A percentile compares a stretch with the other conserved stretches of the same genome.
phyloP scores from a whole-genome alignment of 2,113 vertebrate genomes.

The Grantiella picta region DNA sequence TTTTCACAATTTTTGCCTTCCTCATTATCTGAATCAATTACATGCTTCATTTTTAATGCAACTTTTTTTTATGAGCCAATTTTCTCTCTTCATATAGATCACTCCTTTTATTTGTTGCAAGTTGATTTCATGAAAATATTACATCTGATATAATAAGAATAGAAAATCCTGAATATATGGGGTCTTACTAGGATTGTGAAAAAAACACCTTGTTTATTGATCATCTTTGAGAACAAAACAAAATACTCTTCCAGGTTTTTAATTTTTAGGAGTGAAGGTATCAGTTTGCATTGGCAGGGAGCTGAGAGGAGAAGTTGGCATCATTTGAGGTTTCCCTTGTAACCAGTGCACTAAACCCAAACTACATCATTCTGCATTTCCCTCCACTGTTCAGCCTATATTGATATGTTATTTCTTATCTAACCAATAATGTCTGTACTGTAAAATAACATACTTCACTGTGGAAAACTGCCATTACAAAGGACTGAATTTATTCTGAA shows the following conservation, averaged over 20 bases:
- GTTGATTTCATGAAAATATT: not conserved
- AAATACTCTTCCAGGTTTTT: not conserved
- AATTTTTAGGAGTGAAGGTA: not conserved
- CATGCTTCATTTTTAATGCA: not conserved
- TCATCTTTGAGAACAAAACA: not conserved
- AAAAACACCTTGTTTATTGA: not conserved
- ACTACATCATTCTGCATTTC: not conserved
- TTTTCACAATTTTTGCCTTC: not conserved
- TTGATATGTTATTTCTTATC: not conserved
- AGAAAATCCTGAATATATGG: not conserved
- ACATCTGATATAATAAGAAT: not conserved
- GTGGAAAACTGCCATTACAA: not conserved
- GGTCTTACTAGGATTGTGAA: not conserved
- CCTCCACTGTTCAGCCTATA: not conserved
- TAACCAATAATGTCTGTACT: not conserved
- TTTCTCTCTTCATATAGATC: not conserved
- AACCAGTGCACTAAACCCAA: not conserved
- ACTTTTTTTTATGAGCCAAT: not conserved
- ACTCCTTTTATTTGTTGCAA: not conserved
- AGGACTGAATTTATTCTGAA: not conserved
- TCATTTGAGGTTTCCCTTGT: not conserved
- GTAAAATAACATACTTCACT: not conserved
- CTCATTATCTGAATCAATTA: not conserved
- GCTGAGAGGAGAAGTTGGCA: not conserved
- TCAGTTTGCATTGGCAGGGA: not conserved